Conservation (phyloP, 2,888 invertebrate genomes). For the Crossocerus cetratus region DNA sequence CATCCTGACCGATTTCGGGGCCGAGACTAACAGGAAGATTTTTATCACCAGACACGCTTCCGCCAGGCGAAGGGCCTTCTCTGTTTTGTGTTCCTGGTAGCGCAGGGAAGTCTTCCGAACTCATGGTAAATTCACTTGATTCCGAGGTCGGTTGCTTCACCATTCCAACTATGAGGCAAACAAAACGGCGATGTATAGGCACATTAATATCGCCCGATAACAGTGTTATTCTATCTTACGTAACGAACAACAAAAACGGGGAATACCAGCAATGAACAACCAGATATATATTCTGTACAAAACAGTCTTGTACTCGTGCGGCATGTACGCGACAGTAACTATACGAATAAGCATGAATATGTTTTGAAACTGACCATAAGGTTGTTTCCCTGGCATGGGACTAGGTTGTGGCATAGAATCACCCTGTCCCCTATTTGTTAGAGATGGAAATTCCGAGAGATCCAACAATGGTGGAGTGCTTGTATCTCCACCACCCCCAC, state of each 20-base stretch:
- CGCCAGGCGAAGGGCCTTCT: constrained; percentile 84
- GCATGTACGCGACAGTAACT: too few species aligned
- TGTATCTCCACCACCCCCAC: constrained; percentile 83
- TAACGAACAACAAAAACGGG: not conserved
- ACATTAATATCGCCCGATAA: not conserved
- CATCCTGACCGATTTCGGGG: constrained; percentile 75
- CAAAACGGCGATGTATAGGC: constrained; percentile 9
- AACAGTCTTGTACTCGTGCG: too few species aligned
- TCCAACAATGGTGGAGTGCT: constrained; percentile 92
- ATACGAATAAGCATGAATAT: constrained; percentile 15
- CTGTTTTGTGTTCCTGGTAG: constrained; percentile 93
- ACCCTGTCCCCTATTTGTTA: constrained; percentile 91
- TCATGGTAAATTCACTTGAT: constrained; percentile 97
- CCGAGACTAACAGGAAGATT: constrained; percentile 76
- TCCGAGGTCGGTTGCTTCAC: constrained; percentile 96
- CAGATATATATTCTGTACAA: too few species aligned
- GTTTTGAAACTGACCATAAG: constrained; percentile 84
- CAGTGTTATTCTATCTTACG: not conserved
- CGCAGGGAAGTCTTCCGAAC: constrained; percentile 99
- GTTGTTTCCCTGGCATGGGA: constrained; percentile 94
- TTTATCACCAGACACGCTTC: constrained; percentile 77
- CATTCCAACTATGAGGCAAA: constrained; percentile 86
- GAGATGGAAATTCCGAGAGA: constrained; percentile 94
- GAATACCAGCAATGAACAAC: not conserved
- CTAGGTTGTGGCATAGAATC: constrained; percentile 88